Conservation (phyloP, 1,140 invertebrate species). For the Callitettix versicolor region DNA sequence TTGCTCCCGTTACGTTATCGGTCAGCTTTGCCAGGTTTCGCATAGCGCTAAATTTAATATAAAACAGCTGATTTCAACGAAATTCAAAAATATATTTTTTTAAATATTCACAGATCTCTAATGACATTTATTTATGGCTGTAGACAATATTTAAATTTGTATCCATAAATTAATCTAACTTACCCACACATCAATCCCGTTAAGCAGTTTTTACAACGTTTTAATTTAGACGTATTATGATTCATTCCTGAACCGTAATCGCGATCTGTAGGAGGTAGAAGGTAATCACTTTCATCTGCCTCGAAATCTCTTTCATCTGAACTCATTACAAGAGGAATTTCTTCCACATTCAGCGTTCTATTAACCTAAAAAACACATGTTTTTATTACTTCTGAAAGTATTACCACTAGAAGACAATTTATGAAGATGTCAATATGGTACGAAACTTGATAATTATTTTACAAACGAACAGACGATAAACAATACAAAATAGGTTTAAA, state of each 20-base stretch:
- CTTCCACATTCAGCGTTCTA: constrained; percentile 25
- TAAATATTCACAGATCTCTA: neutral
- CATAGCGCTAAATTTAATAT: neutral
- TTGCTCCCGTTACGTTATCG: neutral
- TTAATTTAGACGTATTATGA: neutral
- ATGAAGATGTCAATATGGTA: neutral
- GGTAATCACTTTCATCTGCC: constrained; percentile 37
- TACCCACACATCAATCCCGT: constrained; percentile 12
- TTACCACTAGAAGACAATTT: neutral
- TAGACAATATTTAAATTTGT: no score
- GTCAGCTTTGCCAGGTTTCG: neutral
- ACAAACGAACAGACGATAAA: no score
- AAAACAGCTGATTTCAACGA: neutral
- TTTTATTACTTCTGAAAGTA: neutral
- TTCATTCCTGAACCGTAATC: constrained; percentile 2
- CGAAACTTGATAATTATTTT: no score
- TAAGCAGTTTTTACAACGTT: constrained; percentile 8
- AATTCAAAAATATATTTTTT: constrained; percentile 3
- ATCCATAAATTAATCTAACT: neutral
- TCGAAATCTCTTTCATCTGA: constrained; percentile 32
- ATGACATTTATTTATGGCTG: neutral
- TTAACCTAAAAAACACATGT: constrained; percentile 9
- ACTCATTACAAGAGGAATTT: constrained; percentile 35
- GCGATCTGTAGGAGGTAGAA: constrained; percentile 28
- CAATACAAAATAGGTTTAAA: neutral